Evolutionary conservation across 2,113 vertebrate genomes (phyloP), one percentile per base, ranked within the genome.

Genomic region (Macquaria australasica): DNA sequence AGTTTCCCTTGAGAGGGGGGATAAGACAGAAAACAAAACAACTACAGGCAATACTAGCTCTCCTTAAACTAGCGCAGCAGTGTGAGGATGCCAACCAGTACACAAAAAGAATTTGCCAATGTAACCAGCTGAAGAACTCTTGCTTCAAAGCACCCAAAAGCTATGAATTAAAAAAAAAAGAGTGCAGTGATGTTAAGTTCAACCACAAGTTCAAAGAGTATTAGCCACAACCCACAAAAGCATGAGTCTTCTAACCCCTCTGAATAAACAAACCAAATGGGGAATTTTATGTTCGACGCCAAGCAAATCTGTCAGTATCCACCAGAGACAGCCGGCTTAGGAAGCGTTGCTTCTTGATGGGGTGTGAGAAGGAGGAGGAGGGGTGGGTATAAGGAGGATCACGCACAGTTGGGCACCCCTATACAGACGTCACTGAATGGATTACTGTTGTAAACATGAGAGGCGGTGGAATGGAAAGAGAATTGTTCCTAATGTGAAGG

Each of bases 11-110:
- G 76, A 82, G 76, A 86, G 59, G 58, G 0, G 41, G 73, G 80
- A 85, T 87, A 83, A 91, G 68, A 86, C 81, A 37, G 79, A 73
- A 89, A 92, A 87, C 79, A 80, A 91, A 91, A 82, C 86, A 89
- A 91, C 92, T 73, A 75, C 85, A 81, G 84, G 91, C 87, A 77
- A 60, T 48, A 76, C 83, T 20, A 53, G 64, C 75, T 72, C 71
- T 73, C 73, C 79, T 66, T 55, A 74, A 87, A 81, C 80, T 37
- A 28, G 63, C 11, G 50, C 79, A 82, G 84, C 83, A 78, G 80
- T 77, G 82, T 74, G 56, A 69, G 64, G 78, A 73, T 75, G 75
- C 51, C 79, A 79, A 3, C 70, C 37, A 15, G 73, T 77, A 66
- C 60, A 71, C 60, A 64, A 77, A 56, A 45, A 84, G 63, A 77